Percentiles rank a stretch among this genome's conserved stretches.
Conservation (phyloP, 2,888 invertebrate genomes). For the Stomorhina lunata region DNA sequence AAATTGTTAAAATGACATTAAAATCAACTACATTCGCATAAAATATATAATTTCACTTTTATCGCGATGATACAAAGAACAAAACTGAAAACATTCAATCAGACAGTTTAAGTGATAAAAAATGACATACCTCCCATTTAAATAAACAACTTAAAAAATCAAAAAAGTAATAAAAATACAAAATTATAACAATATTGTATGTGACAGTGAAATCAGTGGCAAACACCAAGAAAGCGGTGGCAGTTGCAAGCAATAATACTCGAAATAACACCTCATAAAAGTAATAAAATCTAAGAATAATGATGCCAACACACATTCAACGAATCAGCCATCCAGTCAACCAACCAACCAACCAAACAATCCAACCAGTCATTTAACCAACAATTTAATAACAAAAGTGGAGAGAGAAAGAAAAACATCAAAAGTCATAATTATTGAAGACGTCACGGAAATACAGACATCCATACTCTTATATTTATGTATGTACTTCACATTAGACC, state of each 20-base stretch:
- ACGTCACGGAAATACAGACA: conserved; percentile 72
- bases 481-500: not conserved
- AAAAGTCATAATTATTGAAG: conserved; percentile 74
- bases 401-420: conserved; percentile 52
- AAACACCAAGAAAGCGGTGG: conserved; percentile 67
- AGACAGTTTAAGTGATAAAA: conserved; percentile 29
- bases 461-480: not conserved
- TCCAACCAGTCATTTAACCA: conserved; percentile 18
- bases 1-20: conserved; percentile 78
- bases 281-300: conserved; percentile 71
- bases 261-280: conserved; percentile 75
- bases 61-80: conserved; percentile 48
- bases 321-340: conserved; percentile 28
- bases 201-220: not conserved
- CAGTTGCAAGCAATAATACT: conserved; percentile 70
- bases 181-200: conserved; percentile 28
- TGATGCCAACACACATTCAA: conserved; percentile 54
- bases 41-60: conserved; percentile 74
- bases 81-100: not conserved
- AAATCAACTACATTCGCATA: conserved; percentile 71
- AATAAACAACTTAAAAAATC: not conserved
- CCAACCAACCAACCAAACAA: conserved; percentile 14
- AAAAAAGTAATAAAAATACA: conserved; percentile 20
- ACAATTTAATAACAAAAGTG: not conserved
- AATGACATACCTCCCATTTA: conserved; percentile 20